Percentiles rank a stretch among this genome's conserved stretches.
Evolutionary conservation across 2,113 vertebrate genomes (phyloP).

Genomic region (Hystrix brachyura): DNA sequence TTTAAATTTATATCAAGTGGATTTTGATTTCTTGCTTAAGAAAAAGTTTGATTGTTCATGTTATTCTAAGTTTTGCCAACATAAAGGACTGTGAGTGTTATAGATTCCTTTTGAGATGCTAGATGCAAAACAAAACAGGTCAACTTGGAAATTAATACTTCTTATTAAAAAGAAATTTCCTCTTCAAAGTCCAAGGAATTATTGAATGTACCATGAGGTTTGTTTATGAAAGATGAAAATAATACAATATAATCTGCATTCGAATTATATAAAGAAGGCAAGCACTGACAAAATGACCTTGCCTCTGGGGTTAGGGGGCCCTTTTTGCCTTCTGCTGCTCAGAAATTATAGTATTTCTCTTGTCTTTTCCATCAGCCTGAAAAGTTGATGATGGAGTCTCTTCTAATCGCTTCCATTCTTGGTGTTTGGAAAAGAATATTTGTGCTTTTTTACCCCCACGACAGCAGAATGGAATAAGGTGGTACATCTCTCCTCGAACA

Average conservation of each 20-base stretch:
- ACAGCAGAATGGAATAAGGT: not conserved
- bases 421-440: slow-evolving; percentile 14
- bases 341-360: slow-evolving; percentile 20
- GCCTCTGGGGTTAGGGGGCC: not conserved
- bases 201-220: not conserved
- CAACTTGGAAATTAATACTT: not conserved
- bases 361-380: not conserved
- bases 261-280: not conserved
- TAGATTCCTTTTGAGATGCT: not conserved
- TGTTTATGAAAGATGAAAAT: not conserved
- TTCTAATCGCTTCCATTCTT: slow-evolving; percentile 6
- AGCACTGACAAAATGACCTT: not conserved
- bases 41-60: not conserved
- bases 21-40: slow-evolving; percentile 6
- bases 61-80: not conserved
- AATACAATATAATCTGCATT: not conserved
- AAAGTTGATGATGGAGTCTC: not conserved
- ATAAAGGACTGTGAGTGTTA: not conserved
- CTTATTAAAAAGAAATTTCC: not conserved
- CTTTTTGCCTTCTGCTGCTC: not conserved
- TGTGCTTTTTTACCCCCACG: not conserved
- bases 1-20: not conserved
- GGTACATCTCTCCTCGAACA: not conserved
- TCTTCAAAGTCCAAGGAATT: not conserved
- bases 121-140: slow-evolving; percentile 35